Conservation (phyloP, 2,888 invertebrate species). For the Meloe dianella region DNA sequence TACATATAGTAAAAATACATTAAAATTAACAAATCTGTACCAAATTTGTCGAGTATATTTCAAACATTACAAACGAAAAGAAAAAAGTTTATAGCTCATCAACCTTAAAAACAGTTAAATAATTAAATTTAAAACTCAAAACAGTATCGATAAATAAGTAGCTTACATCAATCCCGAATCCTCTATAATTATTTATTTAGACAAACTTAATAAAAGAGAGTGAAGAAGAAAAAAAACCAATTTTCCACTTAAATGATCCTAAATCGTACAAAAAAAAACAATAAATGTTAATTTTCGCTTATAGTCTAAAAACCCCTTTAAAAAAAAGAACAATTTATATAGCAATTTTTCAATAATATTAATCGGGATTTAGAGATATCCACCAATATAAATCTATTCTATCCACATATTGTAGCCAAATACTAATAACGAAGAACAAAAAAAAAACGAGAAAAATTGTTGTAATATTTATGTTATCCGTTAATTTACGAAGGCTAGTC, state of each 20-base stretch:
- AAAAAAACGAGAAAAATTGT: neutral
- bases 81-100: too few relatives aligned
- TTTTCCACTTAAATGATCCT: neutral
- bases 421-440: neutral
- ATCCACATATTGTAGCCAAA: neutral
- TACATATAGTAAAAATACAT: too few relatives aligned
- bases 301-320: neutral
- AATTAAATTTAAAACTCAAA: too few relatives aligned
- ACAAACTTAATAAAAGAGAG: neutral
- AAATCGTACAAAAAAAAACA: neutral
- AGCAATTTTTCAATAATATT: neutral
- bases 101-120: too few relatives aligned
- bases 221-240: neutral
- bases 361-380: neutral
- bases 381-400: neutral
- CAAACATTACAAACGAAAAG: too few relatives aligned
- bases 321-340: neutral
- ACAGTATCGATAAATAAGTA: too few relatives aligned
- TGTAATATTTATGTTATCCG: constrained; percentile 7
- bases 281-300: neutral
- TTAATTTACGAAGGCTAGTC: constrained; percentile 1
- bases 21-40: too few relatives aligned
- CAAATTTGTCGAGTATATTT: too few relatives aligned
- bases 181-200: too few relatives aligned
- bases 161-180: too few relatives aligned